Conservation (phyloP, 2,113 vertebrate genomes). For the Dicaeum eximium region DNA sequence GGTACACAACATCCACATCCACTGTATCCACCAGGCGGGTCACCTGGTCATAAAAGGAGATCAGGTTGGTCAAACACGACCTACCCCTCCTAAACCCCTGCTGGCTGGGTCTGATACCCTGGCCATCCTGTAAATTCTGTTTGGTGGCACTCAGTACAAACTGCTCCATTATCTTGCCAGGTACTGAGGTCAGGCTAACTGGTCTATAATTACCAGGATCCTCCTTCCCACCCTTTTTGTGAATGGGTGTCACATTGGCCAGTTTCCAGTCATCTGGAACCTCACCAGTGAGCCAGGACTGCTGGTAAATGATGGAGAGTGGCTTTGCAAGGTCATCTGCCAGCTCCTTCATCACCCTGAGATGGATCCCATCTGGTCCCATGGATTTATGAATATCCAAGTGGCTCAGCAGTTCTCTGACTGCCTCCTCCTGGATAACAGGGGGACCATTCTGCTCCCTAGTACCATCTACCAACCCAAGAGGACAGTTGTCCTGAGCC, state of each 20-base stretch:
- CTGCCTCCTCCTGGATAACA: neutral
- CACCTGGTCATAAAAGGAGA: neutral
- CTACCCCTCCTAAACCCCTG: neutral
- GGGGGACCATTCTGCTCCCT: neutral
- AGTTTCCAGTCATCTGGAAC: neutral
- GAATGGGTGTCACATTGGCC: neutral
- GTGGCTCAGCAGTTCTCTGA: too few species aligned
- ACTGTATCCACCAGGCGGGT: neutral
- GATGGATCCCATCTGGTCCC: neutral
- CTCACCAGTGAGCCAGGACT: neutral
- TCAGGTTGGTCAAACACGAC: neutral
- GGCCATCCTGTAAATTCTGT: too few species aligned
- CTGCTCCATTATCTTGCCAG: neutral
- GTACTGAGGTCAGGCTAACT: neutral
- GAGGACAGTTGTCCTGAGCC: neutral
- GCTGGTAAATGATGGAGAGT: neutral
- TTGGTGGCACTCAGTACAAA: neutral
- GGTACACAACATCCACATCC: neutral
- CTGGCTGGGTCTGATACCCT: neutral
- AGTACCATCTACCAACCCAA: neutral
- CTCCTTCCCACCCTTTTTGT: neutral
- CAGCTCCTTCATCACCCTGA: neutral
- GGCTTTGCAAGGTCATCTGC: neutral
- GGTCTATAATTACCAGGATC: neutral
- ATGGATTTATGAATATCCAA: neutral